Conservation (phyloP, 2,888 invertebrate genomes). For the Tipula helvola region DNA sequence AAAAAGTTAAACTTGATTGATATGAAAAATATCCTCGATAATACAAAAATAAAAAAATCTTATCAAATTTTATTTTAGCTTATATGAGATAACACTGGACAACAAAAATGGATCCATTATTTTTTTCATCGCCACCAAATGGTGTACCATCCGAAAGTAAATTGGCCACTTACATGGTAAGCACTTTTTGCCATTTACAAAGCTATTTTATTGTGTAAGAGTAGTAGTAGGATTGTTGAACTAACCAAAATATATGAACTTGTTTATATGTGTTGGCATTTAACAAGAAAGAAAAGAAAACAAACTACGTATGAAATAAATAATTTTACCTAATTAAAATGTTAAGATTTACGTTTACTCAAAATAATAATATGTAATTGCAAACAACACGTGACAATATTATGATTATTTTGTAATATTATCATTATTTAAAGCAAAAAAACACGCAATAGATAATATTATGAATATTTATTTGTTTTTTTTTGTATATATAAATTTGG, state of each 20-base stretch:
- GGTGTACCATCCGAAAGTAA: slow-evolving; percentile 76
- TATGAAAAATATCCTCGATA: not conserved
- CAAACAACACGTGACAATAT: not conserved
- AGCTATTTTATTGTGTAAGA: not conserved
- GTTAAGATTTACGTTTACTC: not conserved
- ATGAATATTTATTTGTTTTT: not conserved
- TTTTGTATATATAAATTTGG: too few species aligned
- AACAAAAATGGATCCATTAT: slow-evolving; percentile 59
- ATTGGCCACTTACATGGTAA: slow-evolving; percentile 73
- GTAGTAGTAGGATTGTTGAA: not conserved
- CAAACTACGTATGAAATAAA: not conserved
- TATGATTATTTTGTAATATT: not conserved
- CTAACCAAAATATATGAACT: not conserved
- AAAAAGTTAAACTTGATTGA: not conserved
- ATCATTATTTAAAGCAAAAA: not conserved
- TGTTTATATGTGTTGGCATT: not conserved
- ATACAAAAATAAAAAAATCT: not conserved
- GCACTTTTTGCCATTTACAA: slow-evolving; percentile 16
- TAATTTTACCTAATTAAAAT: not conserved
- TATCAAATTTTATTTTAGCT: slow-evolving; percentile 24
- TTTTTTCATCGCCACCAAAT: slow-evolving; percentile 48
- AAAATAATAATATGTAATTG: not conserved
- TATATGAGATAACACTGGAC: slow-evolving; percentile 19
- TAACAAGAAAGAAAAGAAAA: not conserved
- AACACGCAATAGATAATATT: not conserved